phyloP scores from a whole-genome alignment of 2,113 vertebrate genomes.

The Scomber colias region DNA sequence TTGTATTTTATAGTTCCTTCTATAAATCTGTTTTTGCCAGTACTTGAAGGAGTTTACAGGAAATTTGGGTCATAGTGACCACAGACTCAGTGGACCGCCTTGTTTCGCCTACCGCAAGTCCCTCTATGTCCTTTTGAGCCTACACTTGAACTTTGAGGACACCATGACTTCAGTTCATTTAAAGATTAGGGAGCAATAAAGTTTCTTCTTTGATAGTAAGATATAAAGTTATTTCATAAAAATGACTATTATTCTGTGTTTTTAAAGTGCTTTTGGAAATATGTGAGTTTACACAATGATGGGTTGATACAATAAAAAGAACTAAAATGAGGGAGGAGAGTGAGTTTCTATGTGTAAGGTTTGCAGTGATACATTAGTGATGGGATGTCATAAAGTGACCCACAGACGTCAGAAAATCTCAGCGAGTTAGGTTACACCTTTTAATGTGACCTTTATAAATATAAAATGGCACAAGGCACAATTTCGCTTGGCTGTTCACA shows the following conservation, averaged over 20 bases:
- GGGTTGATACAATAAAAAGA: too few species aligned
- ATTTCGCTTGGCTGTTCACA: too few species aligned
- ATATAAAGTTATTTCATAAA: not conserved
- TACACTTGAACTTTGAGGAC: not conserved
- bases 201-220: not conserved
- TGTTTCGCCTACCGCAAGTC: constrained; percentile 7
- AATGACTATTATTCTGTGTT: not conserved
- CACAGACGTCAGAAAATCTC: too few species aligned
- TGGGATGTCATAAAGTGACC: too few species aligned
- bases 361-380: too few species aligned
- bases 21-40: constrained; percentile 46
- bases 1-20: constrained; percentile 55
- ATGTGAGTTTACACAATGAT: too few species aligned
- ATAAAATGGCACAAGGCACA: too few species aligned
- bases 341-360: too few species aligned
- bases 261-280: not conserved
- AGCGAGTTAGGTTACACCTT: not conserved
- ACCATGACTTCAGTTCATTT: not conserved
- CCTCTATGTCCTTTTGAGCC: not conserved
- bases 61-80: constrained; percentile 71
- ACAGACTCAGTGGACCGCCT: constrained; percentile 16
- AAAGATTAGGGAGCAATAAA: not conserved
- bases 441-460: too few species aligned
- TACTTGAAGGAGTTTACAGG: constrained; percentile 65
- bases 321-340: too few species aligned